Evolutionary conservation across 2,113 vertebrate genomes (phyloP).

Genomic region (Brachirus orientalis): DNA sequence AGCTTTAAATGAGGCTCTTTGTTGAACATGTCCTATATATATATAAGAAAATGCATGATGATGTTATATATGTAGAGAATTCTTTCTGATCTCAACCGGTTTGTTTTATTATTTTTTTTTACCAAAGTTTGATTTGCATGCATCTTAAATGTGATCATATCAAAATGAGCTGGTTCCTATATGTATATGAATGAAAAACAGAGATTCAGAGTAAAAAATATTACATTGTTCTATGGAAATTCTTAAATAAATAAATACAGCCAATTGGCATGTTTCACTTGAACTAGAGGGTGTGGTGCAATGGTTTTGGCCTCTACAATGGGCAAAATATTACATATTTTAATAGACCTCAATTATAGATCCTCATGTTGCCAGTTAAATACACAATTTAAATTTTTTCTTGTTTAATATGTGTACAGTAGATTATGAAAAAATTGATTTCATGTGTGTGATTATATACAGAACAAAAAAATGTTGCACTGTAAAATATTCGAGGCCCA

Average conservation of each 20-base stretch:
- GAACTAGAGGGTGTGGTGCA: constrained; percentile 9
- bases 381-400: not conserved
- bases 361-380: not conserved
- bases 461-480: constrained; percentile 26
- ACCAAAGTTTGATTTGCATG: too few species aligned
- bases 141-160: too few species aligned
- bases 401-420: not conserved
- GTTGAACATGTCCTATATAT: not conserved
- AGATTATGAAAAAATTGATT: constrained; percentile 11
- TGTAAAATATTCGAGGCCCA: constrained; percentile 42
- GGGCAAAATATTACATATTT: not conserved
- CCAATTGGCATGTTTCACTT: constrained; percentile 3
- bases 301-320: constrained; percentile 2
- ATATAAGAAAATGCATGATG: not conserved
- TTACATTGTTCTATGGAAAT: constrained; percentile 5
- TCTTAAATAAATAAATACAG: not conserved
- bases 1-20: not conserved
- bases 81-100: too few species aligned
- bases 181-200: too few species aligned
- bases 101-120: too few species aligned
- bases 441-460: constrained; percentile 37
- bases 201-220: not conserved
- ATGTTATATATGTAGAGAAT: too few species aligned
- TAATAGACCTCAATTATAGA: constrained; percentile 11
- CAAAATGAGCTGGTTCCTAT: too few species aligned